These are phyloP conservation scores for Temnopleurus reevesii DNA, from an alignment of 53 echinoderm and acorn worm genomes.

Conservation along the genomic window DNA sequence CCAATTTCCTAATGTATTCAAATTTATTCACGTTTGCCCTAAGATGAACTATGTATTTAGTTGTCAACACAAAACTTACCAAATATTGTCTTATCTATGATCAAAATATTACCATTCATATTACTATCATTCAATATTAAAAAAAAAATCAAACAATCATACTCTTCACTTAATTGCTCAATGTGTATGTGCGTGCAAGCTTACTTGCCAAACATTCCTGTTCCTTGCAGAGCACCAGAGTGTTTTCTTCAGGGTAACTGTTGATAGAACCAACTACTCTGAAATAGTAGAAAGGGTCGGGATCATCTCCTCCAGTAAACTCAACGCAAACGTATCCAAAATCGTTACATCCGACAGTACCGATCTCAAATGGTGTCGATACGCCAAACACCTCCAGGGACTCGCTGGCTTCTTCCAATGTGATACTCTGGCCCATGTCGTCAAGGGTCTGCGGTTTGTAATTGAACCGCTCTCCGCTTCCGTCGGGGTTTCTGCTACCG, in stretches of 20 bases:
- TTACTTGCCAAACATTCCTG: slow-evolving; percentile 80
- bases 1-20: too few species aligned
- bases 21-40: too few species aligned
- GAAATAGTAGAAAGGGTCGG: slow-evolving; percentile 82
- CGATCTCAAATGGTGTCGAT: slow-evolving; percentile 77
- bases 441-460: slow-evolving; percentile 72
- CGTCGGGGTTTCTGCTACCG: slow-evolving; percentile 76
- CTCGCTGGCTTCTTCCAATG: slow-evolving; percentile 67
- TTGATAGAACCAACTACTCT: slow-evolving; percentile 62
- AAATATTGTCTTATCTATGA: too few species aligned
- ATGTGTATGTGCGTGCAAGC: background rate
- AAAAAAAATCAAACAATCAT: background rate
- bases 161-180: background rate
- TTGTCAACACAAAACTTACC: too few species aligned
- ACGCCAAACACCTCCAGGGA: slow-evolving; percentile 67
- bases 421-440: slow-evolving; percentile 54
- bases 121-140: too few species aligned
- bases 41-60: too few species aligned
- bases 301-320: slow-evolving; percentile 84
- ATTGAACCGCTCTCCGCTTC: slow-evolving; percentile 69
- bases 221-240: slow-evolving; percentile 67
- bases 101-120: too few species aligned
- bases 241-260: slow-evolving; percentile 37
- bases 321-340: slow-evolving; percentile 79
- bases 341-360: slow-evolving; percentile 81